Evolutionary conservation across 1,140 invertebrate species (phyloP).

Genomic region (Cherax quadricarinatus): DNA sequence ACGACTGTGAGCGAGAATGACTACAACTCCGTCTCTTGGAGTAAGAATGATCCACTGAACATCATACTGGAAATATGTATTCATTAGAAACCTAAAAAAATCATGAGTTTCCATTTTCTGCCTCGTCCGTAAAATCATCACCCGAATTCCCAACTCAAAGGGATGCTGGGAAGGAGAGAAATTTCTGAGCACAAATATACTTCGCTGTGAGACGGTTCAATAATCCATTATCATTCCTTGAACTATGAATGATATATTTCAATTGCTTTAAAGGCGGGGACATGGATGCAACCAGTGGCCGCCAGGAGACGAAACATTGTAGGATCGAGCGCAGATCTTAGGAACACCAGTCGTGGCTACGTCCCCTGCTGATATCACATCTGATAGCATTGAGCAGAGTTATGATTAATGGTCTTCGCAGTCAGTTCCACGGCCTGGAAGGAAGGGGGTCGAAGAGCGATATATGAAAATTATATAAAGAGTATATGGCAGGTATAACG

Average conservation of each 20-base stretch:
- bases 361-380: conserved; percentile 65
- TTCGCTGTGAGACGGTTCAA: conserved; percentile 17
- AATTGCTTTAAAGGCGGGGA: conserved; percentile 39
- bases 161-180: background rate
- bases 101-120: conserved; percentile 57
- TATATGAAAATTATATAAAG: conserved; percentile 67
- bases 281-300: background rate
- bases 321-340: conserved; percentile 18
- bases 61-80: conserved; percentile 26
- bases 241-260: conserved; percentile 42
- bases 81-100: background rate
- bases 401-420: conserved; percentile 65
- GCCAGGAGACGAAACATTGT: conserved; percentile 44
- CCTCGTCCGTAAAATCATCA: background rate
- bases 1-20: no score
- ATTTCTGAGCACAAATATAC: background rate
- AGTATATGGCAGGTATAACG: conserved; percentile 66
- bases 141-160: no score
- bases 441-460: conserved; percentile 49
- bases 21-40: background rate
- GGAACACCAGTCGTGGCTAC: conserved; percentile 18
- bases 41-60: background rate
- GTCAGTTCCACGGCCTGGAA: conserved; percentile 49
- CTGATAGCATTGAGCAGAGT: conserved; percentile 66
- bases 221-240: conserved; percentile 59